A percentile compares a stretch with the other conserved stretches of the same genome.
These are phyloP conservation scores for Atta colombica DNA, from an alignment of 1,140 invertebrate species.

Conservation along the genomic window DNA sequence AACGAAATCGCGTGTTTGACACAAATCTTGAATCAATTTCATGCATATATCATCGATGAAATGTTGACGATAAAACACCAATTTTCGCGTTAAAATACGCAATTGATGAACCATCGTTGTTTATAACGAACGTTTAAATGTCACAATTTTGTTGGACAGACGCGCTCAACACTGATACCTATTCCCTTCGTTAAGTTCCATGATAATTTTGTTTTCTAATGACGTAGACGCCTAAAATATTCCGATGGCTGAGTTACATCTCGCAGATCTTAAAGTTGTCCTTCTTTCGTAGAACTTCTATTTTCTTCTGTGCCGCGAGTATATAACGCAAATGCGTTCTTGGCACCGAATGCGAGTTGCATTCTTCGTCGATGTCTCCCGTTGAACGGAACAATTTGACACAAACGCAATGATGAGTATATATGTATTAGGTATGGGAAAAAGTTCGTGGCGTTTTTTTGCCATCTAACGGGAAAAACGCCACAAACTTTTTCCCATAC, in stretches of 20 bases:
- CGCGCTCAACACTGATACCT: neutral
- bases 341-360: slow-evolving; percentile 65
- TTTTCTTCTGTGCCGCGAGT: slow-evolving; percentile 65
- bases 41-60: neutral
- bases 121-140: neutral
- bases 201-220: slow-evolving; percentile 32
- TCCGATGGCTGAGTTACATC: slow-evolving; percentile 54
- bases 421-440: too few relatives aligned
- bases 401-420: slow-evolving; percentile 47
- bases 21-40: slow-evolving; percentile 43
- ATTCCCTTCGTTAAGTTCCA: slow-evolving; percentile 11
- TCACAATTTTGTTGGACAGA: neutral
- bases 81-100: slow-evolving; percentile 28
- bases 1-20: slow-evolving; percentile 7
- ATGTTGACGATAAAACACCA: slow-evolving; percentile 9
- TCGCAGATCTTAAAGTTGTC: slow-evolving; percentile 55
- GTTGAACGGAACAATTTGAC: slow-evolving; percentile 47
- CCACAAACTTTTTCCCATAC: too few relatives aligned
- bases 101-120: slow-evolving; percentile 3
- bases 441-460: too few relatives aligned
- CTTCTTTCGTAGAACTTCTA: slow-evolving; percentile 74
- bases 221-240: slow-evolving; percentile 55
- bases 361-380: slow-evolving; percentile 57
- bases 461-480: too few relatives aligned
- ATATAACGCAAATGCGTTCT: slow-evolving; percentile 69